A percentile compares a stretch with the other conserved stretches of the same genome.
These are phyloP conservation scores for Cecropterus lyciades DNA, from an alignment of 1,140 invertebrate species.

Conservation along the genomic window DNA sequence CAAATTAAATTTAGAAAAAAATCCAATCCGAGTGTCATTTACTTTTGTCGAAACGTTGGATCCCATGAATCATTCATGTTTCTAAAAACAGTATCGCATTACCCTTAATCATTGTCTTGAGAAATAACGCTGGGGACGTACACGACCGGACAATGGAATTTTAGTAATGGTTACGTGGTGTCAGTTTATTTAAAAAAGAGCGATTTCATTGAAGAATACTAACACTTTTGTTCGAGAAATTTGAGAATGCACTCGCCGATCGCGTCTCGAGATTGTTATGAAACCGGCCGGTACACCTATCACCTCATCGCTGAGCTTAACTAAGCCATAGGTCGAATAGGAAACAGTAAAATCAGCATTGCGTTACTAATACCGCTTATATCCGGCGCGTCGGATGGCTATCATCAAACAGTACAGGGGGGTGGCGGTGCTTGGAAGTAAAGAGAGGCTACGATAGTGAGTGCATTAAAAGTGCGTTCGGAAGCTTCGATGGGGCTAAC, in stretches of 20 bases:
- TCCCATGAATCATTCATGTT: conserved; percentile 75
- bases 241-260: conserved; percentile 55
- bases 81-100: conserved; percentile 78
- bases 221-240: conserved; percentile 72
- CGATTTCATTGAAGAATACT: conserved; percentile 74
- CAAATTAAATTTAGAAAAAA: conserved; percentile 42
- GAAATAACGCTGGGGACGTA: conserved; percentile 66
- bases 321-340: conserved; percentile 63
- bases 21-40: conserved; percentile 47
- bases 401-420: conserved; percentile 72
- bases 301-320: conserved; percentile 66
- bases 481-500: conserved; percentile 82
- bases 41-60: conserved; percentile 54
- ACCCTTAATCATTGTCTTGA: conserved; percentile 73
- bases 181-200: conserved; percentile 70
- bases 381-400: conserved; percentile 70
- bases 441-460: conserved; percentile 78
- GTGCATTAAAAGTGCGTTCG: conserved; percentile 83
- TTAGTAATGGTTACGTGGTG: conserved; percentile 71
- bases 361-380: conserved; percentile 78
- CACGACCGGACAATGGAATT: conserved; percentile 78
- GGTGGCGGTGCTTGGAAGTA: conserved; percentile 78
- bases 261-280: conserved; percentile 45
- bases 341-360: conserved; percentile 50
- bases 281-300: conserved; percentile 51